Base-by-base conservation (phyloP, 2,888 invertebrate genomes). In the Eupithecia subumbrata region DNA sequence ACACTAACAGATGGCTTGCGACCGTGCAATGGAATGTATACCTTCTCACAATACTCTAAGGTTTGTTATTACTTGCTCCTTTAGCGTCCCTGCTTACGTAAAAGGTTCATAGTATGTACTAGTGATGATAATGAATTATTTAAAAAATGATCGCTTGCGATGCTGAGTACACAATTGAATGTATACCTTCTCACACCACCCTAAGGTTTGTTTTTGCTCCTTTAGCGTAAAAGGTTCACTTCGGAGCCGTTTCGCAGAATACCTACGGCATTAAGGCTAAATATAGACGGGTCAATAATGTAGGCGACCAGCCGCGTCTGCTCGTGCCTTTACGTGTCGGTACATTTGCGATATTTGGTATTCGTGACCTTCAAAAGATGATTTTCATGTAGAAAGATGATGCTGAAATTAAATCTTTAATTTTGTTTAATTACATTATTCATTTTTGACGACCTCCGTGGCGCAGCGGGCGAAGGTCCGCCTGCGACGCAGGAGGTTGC, bases 281-380 rank as follows among this genome's bases (percentile, higher is more conserved):
- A 92, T 91, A 89, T 93, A 93, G 91, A 88, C 88, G 86, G 93
- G 91, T 93, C 93, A 93, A 93, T 93, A 93, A 82, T 81, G 85
- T 80, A 76, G 81, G 80, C 78, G 81, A 77, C 70, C 56, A 82
- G 87, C 85, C 88, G 86, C 82, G 78, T 86, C 88, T 88, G 74
- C 52, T 60, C 69, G 34, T 63, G n/a, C 78, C 72, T 77, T 77
- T 78, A 77, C 63, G 73, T 73, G 37, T 68, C 34, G 60, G 14
- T 22, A 40, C 9, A 9, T 45, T 67, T 40, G n/a, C 66, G 18
- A 34, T 64, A 25, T 25, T 60, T 25, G 60, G 22, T 60, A 14
- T 25, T 60, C 25, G 25, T 60, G 12, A 5, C 60, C 22, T 60
- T 60, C 25, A 60, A 22, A 5, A 11, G 5, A 14, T 25, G 60